A percentile compares a stretch with the other conserved stretches of the same genome.
phyloP scores from a whole-genome alignment of 1,140 invertebrate species.

The Triops cancriformis region DNA sequence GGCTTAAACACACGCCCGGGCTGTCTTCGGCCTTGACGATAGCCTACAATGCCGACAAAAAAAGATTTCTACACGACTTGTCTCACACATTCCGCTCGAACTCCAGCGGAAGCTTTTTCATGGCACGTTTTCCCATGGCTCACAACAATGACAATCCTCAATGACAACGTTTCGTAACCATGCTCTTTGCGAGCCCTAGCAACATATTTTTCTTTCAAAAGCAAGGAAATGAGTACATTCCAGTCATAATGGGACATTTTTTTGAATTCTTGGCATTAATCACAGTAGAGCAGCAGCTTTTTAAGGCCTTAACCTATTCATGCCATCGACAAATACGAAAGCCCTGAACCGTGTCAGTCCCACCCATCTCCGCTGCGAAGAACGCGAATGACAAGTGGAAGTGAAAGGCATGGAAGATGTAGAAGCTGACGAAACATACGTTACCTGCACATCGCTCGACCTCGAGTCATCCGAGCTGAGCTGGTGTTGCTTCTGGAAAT shows the following conservation, averaged over 20 bases:
- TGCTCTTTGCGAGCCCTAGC: neutral
- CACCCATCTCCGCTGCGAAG: neutral
- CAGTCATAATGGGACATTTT: neutral
- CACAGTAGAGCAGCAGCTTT: too few relatives aligned
- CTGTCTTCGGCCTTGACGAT: neutral
- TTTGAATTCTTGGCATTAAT: too few relatives aligned
- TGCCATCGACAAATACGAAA: neutral
- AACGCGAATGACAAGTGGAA: too few relatives aligned
- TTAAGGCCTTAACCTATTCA: neutral
- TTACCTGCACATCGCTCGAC: slow-evolving; percentile 1
- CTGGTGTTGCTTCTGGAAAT: neutral
- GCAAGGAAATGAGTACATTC: neutral
- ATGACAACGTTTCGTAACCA: neutral
- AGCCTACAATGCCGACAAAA: neutral
- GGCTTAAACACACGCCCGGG: slow-evolving; percentile 56
- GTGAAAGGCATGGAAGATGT: neutral
- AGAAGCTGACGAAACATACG: neutral
- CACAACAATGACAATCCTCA: slow-evolving; percentile 1
- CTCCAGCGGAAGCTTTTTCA: slow-evolving; percentile 13
- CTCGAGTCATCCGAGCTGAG: neutral
- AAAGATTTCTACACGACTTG: neutral
- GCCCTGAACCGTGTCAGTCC: neutral
- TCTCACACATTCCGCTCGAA: neutral
- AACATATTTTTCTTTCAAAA: neutral
- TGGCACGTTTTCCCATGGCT: neutral